phyloP scores from a whole-genome alignment of 1,140 invertebrate species.

The Xylocopa sonorina region DNA sequence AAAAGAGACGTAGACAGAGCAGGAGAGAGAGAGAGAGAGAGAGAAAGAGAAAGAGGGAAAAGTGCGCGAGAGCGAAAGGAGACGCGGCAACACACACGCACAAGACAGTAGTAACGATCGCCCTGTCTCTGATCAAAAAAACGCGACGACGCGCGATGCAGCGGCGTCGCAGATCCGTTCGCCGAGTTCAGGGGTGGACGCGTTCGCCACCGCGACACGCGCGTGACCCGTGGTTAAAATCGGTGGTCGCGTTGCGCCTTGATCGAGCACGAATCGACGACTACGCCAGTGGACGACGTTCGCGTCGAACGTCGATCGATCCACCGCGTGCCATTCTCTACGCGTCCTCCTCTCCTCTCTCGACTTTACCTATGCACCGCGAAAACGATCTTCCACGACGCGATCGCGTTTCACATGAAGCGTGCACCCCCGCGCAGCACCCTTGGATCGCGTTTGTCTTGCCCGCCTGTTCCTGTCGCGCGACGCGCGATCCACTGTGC shows the following conservation, averaged over 20 bases:
- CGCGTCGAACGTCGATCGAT: conserved; percentile 26
- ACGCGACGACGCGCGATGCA: too few species aligned
- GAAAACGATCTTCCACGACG: conserved; percentile 26
- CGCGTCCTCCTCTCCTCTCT: too few species aligned
- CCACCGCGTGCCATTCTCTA: conserved; percentile 23
- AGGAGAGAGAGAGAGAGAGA: background rate
- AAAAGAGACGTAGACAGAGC: background rate
- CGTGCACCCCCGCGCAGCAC: background rate
- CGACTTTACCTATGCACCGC: conserved; percentile 14
- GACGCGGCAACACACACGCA: too few species aligned
- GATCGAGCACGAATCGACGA: conserved; percentile 17
- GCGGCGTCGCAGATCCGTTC: background rate
- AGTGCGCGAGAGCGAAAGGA: too few species aligned
- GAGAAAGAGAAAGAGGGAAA: background rate
- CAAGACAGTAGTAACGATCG: too few species aligned
- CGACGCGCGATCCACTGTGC: conserved; percentile 5
- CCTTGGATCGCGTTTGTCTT: too few species aligned
- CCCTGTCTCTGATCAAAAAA: too few species aligned
- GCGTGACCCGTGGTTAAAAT: too few species aligned
- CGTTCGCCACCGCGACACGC: background rate
- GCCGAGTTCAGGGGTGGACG: background rate
- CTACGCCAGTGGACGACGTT: conserved; percentile 20
- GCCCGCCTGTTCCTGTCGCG: background rate
- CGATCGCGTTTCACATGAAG: background rate
- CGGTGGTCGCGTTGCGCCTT: conserved; percentile 17